Conservation (phyloP, 1,140 invertebrate species). For the Meteorus sp. region DNA sequence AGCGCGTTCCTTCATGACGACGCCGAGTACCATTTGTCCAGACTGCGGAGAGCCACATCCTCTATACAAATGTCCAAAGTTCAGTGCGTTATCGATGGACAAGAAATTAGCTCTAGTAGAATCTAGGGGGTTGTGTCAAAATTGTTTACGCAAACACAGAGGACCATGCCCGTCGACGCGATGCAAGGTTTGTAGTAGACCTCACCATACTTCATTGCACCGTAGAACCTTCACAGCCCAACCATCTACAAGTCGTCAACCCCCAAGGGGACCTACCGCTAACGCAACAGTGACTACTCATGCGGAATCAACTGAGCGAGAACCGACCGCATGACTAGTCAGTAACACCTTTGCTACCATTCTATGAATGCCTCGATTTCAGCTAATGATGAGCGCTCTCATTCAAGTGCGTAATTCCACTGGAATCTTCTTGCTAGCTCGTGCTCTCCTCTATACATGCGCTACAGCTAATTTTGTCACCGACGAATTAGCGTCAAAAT, state of each 20-base stretch:
- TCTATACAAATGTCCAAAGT: conserved; percentile 16
- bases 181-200: conserved; percentile 24
- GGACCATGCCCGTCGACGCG: conserved; percentile 15
- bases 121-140: conserved; percentile 6
- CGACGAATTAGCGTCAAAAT: conserved; percentile 20
- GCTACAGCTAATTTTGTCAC: conserved; percentile 28
- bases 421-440: too few relatives aligned
- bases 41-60: conserved; percentile 21
- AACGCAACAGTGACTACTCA: too few relatives aligned
- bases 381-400: conserved; percentile 28
- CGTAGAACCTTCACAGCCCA: conserved; percentile 7
- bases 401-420: conserved; percentile 22
- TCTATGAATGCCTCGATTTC: too few relatives aligned
- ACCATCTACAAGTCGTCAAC: too few relatives aligned
- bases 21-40: background rate
- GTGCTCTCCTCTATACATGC: too few relatives aligned
- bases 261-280: too few relatives aligned
- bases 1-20: background rate
- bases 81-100: conserved; percentile 4
- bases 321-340: too few relatives aligned
- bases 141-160: conserved; percentile 15
- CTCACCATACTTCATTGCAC: conserved; percentile 26
- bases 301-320: too few relatives aligned
- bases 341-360: too few relatives aligned
- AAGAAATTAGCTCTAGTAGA: conserved; percentile 18